Conservation (phyloP, 2,797 vertebrate species). For the Leuciscus waleckii region DNA sequence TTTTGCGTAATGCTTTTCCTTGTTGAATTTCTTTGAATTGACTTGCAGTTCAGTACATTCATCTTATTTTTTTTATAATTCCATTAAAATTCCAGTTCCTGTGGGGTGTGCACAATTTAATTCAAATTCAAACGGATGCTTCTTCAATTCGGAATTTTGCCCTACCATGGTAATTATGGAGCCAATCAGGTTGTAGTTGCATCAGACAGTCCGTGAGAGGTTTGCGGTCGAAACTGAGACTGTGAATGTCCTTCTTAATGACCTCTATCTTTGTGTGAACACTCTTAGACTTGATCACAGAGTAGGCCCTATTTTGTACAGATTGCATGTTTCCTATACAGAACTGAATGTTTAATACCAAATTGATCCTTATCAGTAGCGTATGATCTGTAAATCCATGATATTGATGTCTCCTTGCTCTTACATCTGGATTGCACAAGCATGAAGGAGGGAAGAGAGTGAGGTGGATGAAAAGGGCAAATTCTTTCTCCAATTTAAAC, state of each 20-base stretch:
- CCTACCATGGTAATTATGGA: neutral
- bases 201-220: neutral
- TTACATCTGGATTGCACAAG: constrained; percentile 37
- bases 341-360: constrained; percentile 19
- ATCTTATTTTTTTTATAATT: neutral
- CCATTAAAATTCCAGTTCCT: neutral
- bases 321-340: constrained; percentile 24
- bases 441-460: constrained; percentile 1
- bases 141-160: neutral
- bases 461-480: constrained; percentile 5
- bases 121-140: neutral
- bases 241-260: constrained; percentile 7
- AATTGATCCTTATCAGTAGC: constrained; percentile 26
- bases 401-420: constrained; percentile 19
- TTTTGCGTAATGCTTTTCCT: neutral
- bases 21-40: neutral
- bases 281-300: neutral
- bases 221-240: neutral
- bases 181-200: neutral
- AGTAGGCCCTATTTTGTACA: neutral
- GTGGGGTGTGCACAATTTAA: neutral
- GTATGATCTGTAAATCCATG: constrained; percentile 38
- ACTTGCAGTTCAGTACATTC: neutral
- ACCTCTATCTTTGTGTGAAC: constrained; percentile 7
- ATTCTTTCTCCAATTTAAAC: constrained; percentile 40